Conservation (phyloP, 2,888 invertebrate species). For the Cryptosula pallasiana region DNA sequence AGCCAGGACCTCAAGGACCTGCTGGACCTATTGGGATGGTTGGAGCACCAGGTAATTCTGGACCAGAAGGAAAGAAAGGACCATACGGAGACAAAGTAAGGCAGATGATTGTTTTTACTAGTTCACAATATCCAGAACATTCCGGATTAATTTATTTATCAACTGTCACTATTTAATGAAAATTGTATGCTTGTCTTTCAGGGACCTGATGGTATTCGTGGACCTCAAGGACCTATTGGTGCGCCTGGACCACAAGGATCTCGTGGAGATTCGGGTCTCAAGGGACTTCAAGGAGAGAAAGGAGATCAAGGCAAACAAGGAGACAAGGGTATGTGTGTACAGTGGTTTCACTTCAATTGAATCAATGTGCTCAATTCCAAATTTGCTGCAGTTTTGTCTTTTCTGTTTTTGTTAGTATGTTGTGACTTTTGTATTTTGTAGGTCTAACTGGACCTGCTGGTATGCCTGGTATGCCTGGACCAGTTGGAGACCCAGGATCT, state of each 20-base stretch:
- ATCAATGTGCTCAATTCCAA: too few species aligned
- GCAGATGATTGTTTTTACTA: too few species aligned
- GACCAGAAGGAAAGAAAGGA: slow-evolving; percentile 24
- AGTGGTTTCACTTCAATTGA: too few species aligned
- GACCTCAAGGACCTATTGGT: slow-evolving; percentile 21
- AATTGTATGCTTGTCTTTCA: too few species aligned
- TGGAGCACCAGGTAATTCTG: slow-evolving; percentile 7
- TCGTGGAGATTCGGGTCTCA: slow-evolving; percentile 1
- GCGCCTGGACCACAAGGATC: slow-evolving; percentile 19
- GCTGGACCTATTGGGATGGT: slow-evolving; percentile 19
- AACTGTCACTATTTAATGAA: too few species aligned
- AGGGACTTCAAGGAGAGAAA: slow-evolving; percentile 23
- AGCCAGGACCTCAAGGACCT: slow-evolving; percentile 1
- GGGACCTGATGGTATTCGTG: slow-evolving; percentile 23
- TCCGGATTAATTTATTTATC: too few species aligned
- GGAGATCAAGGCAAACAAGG: slow-evolving; percentile 17
- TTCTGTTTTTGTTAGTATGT: background rate
- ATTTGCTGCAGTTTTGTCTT: background rate
- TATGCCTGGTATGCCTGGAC: slow-evolving; percentile 25
- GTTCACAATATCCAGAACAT: too few species aligned
- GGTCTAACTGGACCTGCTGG: slow-evolving; percentile 16
- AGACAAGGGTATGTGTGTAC: slow-evolving; percentile 22
- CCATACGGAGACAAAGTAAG: slow-evolving; percentile 11
- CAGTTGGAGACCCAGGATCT: background rate
- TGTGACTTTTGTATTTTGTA: too few species aligned